phyloP scores from a whole-genome alignment of 2,888 invertebrate species.

The Standfussiana lucernea region DNA sequence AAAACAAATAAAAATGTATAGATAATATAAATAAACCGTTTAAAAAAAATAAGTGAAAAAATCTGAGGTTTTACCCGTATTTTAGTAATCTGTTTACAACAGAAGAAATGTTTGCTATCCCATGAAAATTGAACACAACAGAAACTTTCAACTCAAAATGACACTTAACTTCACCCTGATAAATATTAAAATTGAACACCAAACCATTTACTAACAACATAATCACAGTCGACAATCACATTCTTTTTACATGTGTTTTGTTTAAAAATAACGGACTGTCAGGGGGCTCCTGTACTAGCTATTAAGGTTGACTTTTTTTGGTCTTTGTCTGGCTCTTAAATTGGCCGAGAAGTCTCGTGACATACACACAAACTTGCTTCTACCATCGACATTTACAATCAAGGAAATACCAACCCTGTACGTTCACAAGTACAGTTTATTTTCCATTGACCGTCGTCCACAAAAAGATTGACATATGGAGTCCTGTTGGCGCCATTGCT shows the following conservation, averaged over 20 bases:
- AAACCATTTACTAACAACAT: slow-evolving; percentile 47
- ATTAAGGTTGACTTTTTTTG: slow-evolving; percentile 78
- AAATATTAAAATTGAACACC: slow-evolving; percentile 58
- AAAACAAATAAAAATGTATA: too few species aligned
- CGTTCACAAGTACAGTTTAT: slow-evolving; percentile 26
- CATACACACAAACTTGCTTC: slow-evolving; percentile 61
- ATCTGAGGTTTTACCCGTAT: not conserved
- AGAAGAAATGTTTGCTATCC: slow-evolving; percentile 28
- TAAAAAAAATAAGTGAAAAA: too few species aligned
- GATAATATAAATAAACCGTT: too few species aligned
- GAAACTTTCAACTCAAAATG: slow-evolving; percentile 35
- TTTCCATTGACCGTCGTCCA: slow-evolving; percentile 54
- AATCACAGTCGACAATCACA: slow-evolving; percentile 62
- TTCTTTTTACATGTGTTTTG: slow-evolving; percentile 72
- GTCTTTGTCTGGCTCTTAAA: slow-evolving; percentile 78
- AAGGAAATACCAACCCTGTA: slow-evolving; percentile 64
- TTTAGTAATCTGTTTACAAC: slow-evolving; percentile 4
- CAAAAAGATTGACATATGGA: slow-evolving; percentile 84
- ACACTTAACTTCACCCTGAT: slow-evolving; percentile 25
- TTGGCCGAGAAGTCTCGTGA: slow-evolving; percentile 82
- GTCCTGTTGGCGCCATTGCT: too few species aligned
- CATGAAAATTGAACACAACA: slow-evolving; percentile 57
- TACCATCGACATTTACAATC: slow-evolving; percentile 17
- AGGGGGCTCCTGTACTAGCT: slow-evolving; percentile 72
- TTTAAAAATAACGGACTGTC: slow-evolving; percentile 79